Conservation (phyloP, 2,797 vertebrate species). For the Heliangelus exortis region DNA sequence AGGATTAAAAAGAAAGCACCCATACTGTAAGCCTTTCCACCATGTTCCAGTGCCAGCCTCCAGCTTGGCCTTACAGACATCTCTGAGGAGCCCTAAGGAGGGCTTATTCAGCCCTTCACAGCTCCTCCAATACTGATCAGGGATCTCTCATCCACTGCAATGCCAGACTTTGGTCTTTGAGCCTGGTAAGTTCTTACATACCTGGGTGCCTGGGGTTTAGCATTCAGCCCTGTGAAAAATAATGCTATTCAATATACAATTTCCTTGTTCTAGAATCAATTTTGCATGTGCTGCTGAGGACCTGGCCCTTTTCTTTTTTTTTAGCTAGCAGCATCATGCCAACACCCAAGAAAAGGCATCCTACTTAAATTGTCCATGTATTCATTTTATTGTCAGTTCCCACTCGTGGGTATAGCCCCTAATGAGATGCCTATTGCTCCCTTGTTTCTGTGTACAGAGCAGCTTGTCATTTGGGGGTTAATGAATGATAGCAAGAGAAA, state of each 20-base stretch:
- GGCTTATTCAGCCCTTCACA: neutral
- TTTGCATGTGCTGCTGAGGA: neutral
- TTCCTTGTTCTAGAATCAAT: neutral
- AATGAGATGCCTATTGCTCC: neutral
- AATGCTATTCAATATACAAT: neutral
- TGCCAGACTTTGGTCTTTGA: neutral
- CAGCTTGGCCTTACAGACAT: neutral
- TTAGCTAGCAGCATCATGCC: neutral
- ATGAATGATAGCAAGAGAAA: constrained; percentile 62
- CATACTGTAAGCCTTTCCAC: neutral
- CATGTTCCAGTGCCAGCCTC: neutral
- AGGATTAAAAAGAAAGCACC: neutral
- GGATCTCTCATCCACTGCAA: neutral
- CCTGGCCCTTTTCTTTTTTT: neutral
- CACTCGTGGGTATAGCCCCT: neutral
- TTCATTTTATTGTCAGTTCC: neutral
- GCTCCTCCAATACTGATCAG: neutral
- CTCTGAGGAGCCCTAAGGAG: neutral
- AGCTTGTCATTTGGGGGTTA: constrained; percentile 15
- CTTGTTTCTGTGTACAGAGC: constrained; percentile 1
- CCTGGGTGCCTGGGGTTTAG: neutral
- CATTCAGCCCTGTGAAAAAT: neutral
- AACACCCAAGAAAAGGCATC: neutral
- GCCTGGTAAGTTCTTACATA: neutral
- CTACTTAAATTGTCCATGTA: neutral